Base-by-base conservation (phyloP, 2,113 vertebrate genomes). In the Phyllostomus discolor region DNA sequence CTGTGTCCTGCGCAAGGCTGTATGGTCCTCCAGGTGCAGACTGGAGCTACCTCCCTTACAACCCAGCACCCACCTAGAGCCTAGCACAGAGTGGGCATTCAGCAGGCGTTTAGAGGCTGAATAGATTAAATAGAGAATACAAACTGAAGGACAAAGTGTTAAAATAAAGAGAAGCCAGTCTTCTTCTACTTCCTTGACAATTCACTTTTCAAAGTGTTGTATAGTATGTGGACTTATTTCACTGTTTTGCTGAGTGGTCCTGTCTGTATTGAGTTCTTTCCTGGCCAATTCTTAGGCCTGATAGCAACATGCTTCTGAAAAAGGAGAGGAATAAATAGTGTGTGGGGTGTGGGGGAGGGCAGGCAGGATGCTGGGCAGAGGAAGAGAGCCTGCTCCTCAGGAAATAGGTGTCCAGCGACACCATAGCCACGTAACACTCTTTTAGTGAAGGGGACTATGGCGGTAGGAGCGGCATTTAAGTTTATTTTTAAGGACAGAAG, bases 241-340 rank as follows among this genome's bases (percentile, higher is more conserved):
- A 14, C 64, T 73, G n/a, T 35, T 78, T 93, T 66, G 69, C 73
- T 85, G 59, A 72, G 88, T 15, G 48, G 33, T 52, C 52, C 79
- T 78, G n/a, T 85, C 85, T 92, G 76, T 59, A 33, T 8, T 6
- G 62, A 89, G 46, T 57, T 41, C 54, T 80, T 82, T 78, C 69
- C 64, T 62, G 84, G 79, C 43, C 62, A 95, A 22, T 38, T 78
- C 67, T 52, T 26, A 22, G 67, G 38, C 26, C 59, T 20, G 54
- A 93, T 9, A 89, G 57, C 81, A 50, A 95, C 33, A 20, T 5
- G 12, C n/a, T 90, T 88, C 81, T 75, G 95, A 84, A 88, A 88
- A 78, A 88, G 22, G 57, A 80, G 52, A 80, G 24, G 24, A 35
- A 76, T 48, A 86, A 28, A 28, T 7, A 28, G 46, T 8, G 24